These are phyloP conservation scores for Hypselothyrea guttata DNA, from an alignment of 2,888 invertebrate genomes.

Conservation along the genomic window DNA sequence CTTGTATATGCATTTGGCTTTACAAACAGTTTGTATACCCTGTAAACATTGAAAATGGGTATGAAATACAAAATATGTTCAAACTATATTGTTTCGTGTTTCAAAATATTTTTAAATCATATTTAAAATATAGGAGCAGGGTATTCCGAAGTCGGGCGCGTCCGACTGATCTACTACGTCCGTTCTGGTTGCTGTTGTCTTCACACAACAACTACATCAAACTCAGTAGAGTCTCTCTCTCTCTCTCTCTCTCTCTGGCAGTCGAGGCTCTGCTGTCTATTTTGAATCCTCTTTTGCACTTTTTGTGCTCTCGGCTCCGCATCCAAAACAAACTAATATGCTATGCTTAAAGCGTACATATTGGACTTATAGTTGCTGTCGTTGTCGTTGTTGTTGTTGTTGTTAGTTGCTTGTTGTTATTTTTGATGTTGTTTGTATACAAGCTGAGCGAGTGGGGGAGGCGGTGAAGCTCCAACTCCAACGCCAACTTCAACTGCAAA, in stretches of 20 bases:
- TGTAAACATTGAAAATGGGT: too few relatives aligned
- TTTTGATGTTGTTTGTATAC: conserved; percentile 60
- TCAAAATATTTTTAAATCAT: too few relatives aligned
- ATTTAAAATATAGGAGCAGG: too few relatives aligned
- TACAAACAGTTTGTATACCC: conserved; percentile 72
- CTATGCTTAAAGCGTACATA: conserved; percentile 79
- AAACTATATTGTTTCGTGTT: too few relatives aligned
- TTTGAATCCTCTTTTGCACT: conserved; percentile 74
- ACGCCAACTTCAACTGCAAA: conserved; percentile 19
- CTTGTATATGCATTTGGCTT: conserved; percentile 73
- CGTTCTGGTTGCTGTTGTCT: conserved; percentile 53
- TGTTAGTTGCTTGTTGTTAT: conserved; percentile 61
- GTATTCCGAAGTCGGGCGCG: too few relatives aligned
- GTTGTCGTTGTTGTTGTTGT: conserved; percentile 41
- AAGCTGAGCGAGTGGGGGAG: conserved; percentile 1
- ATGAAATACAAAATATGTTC: too few relatives aligned
- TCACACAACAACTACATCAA: conserved; percentile 71
- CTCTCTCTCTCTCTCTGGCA: too few relatives aligned
- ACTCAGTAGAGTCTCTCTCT: too few relatives aligned
- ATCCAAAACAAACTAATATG: conserved; percentile 68
- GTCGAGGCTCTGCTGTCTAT: conserved; percentile 61
- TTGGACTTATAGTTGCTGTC: conserved; percentile 71
- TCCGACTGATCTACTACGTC: too few relatives aligned
- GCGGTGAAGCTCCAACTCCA: conserved; percentile 1
- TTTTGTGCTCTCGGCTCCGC: conserved; percentile 15